Conservation (phyloP, 2,113 vertebrate species). For the Anhinga rufa region DNA sequence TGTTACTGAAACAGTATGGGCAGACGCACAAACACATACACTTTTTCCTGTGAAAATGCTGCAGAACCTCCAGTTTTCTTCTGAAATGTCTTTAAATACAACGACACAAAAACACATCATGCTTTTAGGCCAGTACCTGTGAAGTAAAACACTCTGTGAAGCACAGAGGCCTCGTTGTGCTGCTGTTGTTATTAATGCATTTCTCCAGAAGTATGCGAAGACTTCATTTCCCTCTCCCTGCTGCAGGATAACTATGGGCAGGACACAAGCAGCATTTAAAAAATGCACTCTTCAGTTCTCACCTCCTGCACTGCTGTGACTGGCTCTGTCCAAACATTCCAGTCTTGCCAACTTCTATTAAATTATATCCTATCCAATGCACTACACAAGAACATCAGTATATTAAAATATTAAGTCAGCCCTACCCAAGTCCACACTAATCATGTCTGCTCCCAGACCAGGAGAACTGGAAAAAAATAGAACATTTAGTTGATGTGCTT, state of each 20-base stretch:
- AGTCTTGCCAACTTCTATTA: background rate
- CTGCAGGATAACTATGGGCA: background rate
- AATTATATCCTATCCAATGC: background rate
- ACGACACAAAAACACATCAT: background rate
- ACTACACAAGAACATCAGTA: background rate
- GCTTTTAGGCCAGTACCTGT: background rate
- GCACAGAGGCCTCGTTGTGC: background rate
- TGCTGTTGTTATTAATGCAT: background rate
- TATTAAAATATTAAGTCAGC: background rate
- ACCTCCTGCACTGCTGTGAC: background rate
- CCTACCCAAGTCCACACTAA: background rate
- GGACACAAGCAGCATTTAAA: background rate
- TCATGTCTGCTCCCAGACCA: background rate
- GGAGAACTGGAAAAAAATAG: background rate
- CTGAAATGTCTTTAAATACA: background rate
- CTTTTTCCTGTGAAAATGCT: background rate
- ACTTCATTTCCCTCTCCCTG: background rate
- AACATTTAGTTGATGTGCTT: background rate
- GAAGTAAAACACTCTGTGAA: background rate
- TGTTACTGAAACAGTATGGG: background rate
- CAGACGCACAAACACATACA: background rate
- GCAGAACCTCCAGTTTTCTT: background rate
- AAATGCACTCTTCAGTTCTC: background rate
- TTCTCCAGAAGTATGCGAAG: background rate
- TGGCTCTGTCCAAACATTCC: background rate